A percentile compares a stretch with the other conserved stretches of the same genome.
Conservation (phyloP, 2,113 vertebrate genomes). For the Zosterops japonicus region DNA sequence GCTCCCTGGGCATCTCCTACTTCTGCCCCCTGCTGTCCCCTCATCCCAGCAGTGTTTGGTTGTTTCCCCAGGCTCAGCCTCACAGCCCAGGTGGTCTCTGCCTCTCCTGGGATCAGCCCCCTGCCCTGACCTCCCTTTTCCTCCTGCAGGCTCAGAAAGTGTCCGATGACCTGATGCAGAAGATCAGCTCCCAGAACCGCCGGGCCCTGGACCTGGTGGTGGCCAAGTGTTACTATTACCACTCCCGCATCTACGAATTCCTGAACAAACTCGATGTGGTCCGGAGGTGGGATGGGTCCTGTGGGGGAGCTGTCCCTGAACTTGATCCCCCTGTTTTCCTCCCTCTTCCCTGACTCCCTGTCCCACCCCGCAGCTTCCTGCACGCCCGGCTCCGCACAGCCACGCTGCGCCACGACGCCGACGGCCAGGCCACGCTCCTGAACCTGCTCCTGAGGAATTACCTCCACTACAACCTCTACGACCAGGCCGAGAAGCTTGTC, state of each 20-base stretch:
- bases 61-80: neutral
- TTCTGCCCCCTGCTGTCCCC: rapidly evolving
- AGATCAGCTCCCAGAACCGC: conserved; percentile 94
- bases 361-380: conserved; percentile 76
- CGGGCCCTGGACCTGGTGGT: conserved; percentile 93
- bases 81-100: neutral
- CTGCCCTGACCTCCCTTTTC: neutral
- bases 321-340: neutral
- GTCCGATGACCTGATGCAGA: conserved; percentile 94
- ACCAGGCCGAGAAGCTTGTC: conserved; percentile 96
- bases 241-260: conserved; percentile 94
- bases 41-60: neutral
- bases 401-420: conserved; percentile 89
- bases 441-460: conserved; percentile 98
- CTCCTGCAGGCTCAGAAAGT: conserved; percentile 88
- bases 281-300: conserved; percentile 79
- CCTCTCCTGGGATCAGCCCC: neutral
- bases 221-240: conserved; percentile 97
- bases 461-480: conserved; percentile 93
- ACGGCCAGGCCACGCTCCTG: conserved; percentile 93
- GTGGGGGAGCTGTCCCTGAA: rapidly evolving
- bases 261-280: conserved; percentile 89
- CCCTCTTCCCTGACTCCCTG: neutral
- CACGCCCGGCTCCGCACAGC: conserved; percentile 93
- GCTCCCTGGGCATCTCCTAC: neutral